Percentiles rank a stretch among this genome's conserved stretches.
These are phyloP conservation scores for Drosophila kanapiae DNA, from an alignment of 1,140 invertebrate species.

Conservation along the genomic window DNA sequence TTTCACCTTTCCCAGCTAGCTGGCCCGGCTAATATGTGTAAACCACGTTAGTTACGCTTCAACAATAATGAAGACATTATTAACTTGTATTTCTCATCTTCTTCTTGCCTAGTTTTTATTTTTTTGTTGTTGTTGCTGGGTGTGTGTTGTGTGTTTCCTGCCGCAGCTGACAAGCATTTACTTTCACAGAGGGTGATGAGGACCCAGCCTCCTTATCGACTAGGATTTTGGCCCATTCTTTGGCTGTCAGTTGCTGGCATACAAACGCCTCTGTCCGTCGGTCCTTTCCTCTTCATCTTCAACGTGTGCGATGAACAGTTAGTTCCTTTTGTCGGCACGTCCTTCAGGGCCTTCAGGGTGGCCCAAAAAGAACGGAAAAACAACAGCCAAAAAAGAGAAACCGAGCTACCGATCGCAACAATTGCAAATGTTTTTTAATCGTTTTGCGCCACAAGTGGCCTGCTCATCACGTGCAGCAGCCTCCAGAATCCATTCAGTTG, in stretches of 20 bases:
- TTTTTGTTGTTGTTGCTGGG: constrained; percentile 9
- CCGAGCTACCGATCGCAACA: constrained; percentile 39
- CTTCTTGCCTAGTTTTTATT: constrained; percentile 2
- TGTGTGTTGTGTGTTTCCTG: constrained; percentile 69
- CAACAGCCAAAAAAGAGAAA: constrained; percentile 2
- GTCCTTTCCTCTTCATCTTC: constrained; percentile 64
- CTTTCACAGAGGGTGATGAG: constrained; percentile 58
- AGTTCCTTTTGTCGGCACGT: constrained; percentile 81
- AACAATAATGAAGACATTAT: constrained; percentile 85
- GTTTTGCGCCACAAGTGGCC: constrained; percentile 76
- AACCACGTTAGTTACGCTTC: constrained; percentile 84
- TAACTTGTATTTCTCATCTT: constrained; percentile 72
- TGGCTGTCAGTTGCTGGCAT: constrained; percentile 71
- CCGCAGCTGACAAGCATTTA: constrained; percentile 80
- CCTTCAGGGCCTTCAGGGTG: constrained; percentile 67
- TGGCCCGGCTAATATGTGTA: constrained; percentile 81
- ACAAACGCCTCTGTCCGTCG: constrained; percentile 67
- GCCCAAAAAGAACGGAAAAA: constrained; percentile 30
- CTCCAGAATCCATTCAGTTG: constrained; percentile 32
- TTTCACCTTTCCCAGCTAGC: constrained; percentile 61
- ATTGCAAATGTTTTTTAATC: constrained; percentile 71
- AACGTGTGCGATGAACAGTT: constrained; percentile 81
- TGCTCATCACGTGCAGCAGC: constrained; percentile 8
- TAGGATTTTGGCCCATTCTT: constrained; percentile 69
- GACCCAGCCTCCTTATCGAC: constrained; percentile 60